Percentiles rank a stretch among this genome's conserved stretches.
phyloP scores from a whole-genome alignment of 2,888 invertebrate genomes.

The Xanthia icteritia region DNA sequence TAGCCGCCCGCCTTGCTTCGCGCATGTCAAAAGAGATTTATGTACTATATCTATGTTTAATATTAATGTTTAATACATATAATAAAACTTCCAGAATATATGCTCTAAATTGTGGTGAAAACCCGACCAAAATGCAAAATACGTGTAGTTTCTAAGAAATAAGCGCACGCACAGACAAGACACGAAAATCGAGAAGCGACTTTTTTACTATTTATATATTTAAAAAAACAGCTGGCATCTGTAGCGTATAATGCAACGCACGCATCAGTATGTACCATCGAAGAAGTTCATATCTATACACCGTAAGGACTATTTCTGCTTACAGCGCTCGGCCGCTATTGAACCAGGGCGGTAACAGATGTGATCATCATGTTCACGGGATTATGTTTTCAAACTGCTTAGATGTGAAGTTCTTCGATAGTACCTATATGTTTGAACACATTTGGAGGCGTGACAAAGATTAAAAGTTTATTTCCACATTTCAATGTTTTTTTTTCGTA shows the following conservation, averaged over 20 bases:
- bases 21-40: not conserved
- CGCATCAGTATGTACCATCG: too few relatives aligned
- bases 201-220: not conserved
- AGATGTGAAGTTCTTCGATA: too few relatives aligned
- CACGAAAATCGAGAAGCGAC: not conserved
- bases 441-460: too few relatives aligned
- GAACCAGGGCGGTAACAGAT: too few relatives aligned
- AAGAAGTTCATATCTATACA: too few relatives aligned
- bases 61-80: not conserved
- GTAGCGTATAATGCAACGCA: too few relatives aligned
- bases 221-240: too few relatives aligned
- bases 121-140: not conserved
- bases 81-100: not conserved
- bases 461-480: not conserved
- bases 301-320: too few relatives aligned
- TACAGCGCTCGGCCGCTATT: too few relatives aligned
- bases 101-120: not conserved
- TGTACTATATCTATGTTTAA: not conserved
- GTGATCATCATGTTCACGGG: too few relatives aligned
- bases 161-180: not conserved
- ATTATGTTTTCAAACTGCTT: too few relatives aligned
- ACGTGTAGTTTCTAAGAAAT: not conserved
- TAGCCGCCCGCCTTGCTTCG: not conserved
- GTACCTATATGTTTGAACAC: too few relatives aligned
- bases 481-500: not conserved